Evolutionary conservation across 2,797 vertebrate genomes (phyloP), one percentile per base, ranked within the genome.

Genomic region (Tragopan temminckii): DNA sequence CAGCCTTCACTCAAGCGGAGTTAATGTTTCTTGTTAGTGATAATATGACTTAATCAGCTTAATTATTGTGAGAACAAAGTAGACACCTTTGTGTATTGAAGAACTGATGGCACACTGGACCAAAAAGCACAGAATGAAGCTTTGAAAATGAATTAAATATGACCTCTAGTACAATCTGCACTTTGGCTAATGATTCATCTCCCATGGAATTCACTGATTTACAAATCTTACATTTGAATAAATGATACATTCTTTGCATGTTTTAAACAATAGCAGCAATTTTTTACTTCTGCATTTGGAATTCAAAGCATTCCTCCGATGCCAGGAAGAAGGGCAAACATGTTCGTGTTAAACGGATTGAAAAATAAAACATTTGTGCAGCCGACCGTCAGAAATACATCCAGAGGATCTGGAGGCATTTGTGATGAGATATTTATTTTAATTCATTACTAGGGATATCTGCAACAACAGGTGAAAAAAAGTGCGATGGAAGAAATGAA

Each of bases 41-140:
- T 97, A 97, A 96, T 97, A 96, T 84, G 93, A 95, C 96, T 97
- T 97, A 97, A 97, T 97, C 97, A 97, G 90, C 95, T 97, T 97
- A 97, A 97, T 97, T 97, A 97, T 94, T 95, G 92, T 90, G 87
- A 97, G 94, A 95, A 91, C 89, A 86, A 96, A 96, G 95, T 87
- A 96, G 96, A 96, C 96, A 97, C 96, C 97, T 97, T 97, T 96
- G 96, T 96, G 96, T 95, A 96, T 95, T 96, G 94, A 97, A 97
- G 97, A 97, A 96, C 93, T 97, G 91, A 96, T 66, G 89, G 96
- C 92, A 93, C 80, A 69, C 94, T 93, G 94, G 96, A 93, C 94
- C 82, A 96, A 91, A 96, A 96, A 96, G 93, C 96, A 94, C 36
- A 7, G 95, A 95, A 88, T 66, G 90, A 96, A 81, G 85, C 91